Evolutionary conservation across 2,888 invertebrate species (phyloP).

Genomic region (Leptopilina drosophilae): DNA sequence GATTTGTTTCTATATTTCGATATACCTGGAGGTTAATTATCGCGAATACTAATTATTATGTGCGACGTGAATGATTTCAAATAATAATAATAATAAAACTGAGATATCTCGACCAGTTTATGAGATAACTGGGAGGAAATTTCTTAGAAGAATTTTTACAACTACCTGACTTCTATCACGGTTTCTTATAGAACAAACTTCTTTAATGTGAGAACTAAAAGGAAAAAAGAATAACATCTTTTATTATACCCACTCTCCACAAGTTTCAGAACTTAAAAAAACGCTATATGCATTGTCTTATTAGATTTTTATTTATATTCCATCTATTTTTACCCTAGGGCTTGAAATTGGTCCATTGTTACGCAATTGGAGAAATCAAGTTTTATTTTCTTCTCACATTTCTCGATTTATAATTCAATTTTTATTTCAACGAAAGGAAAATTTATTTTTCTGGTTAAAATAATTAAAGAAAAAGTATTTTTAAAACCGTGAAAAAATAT

Average conservation of each 20-base stretch:
- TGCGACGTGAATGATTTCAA: constrained; percentile 6
- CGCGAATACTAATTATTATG: constrained; percentile 3
- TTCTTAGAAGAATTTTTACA: constrained; percentile 7
- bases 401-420: background rate
- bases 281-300: background rate
- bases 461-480: background rate
- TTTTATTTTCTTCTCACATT: background rate
- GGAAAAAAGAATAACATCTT: constrained; percentile 2
- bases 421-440: background rate
- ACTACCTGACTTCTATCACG: constrained; percentile 9
- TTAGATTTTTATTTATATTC: background rate
- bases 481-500: too few relatives aligned
- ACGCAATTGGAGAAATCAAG: background rate
- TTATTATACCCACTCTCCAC: background rate
- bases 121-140: constrained; percentile 10
- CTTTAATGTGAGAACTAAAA: constrained; percentile 9
- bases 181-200: background rate
- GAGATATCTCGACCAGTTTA: constrained; percentile 11
- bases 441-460: background rate
- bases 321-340: background rate
- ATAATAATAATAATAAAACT: background rate
- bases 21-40: background rate
- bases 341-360: constrained; percentile 8
- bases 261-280: constrained; percentile 1
- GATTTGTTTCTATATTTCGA: background rate